Evolutionary conservation across 2,888 invertebrate species (phyloP).

Genomic region (Bombyx huttoni): DNA sequence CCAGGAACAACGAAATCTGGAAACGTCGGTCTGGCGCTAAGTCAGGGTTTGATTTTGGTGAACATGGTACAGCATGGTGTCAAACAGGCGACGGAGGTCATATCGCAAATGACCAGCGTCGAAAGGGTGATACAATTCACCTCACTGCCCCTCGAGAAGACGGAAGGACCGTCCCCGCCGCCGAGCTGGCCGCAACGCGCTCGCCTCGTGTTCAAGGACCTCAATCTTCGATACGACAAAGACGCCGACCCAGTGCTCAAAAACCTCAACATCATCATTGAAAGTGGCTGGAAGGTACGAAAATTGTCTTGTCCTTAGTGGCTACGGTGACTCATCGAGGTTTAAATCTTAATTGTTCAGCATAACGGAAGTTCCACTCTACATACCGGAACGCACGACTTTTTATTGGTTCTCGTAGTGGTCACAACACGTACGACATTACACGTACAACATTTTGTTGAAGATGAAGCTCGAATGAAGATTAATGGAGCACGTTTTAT

Average conservation of each 20-base stretch:
- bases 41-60: constrained; percentile 80
- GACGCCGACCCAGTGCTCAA: constrained; percentile 78
- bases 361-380: too few species aligned
- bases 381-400: too few species aligned
- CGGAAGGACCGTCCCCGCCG: constrained; percentile 73
- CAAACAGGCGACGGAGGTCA: constrained; percentile 82
- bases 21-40: constrained; percentile 80
- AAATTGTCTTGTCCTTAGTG: too few species aligned
- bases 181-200: constrained; percentile 76
- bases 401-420: too few species aligned
- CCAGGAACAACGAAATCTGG: constrained; percentile 74
- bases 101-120: constrained; percentile 85
- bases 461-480: background rate
- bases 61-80: constrained; percentile 88
- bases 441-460: too few species aligned
- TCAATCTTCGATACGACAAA: constrained; percentile 75
- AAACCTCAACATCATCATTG: constrained; percentile 74
- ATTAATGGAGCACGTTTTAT: constrained; percentile 1
- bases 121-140: constrained; percentile 87
- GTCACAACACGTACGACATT: too few species aligned
- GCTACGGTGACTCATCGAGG: too few species aligned
- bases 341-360: too few species aligned
- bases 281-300: constrained; percentile 76
- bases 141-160: constrained; percentile 79
- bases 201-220: constrained; percentile 71